phyloP scores from a whole-genome alignment of 2,888 invertebrate species.

The Aquatica leii region DNA sequence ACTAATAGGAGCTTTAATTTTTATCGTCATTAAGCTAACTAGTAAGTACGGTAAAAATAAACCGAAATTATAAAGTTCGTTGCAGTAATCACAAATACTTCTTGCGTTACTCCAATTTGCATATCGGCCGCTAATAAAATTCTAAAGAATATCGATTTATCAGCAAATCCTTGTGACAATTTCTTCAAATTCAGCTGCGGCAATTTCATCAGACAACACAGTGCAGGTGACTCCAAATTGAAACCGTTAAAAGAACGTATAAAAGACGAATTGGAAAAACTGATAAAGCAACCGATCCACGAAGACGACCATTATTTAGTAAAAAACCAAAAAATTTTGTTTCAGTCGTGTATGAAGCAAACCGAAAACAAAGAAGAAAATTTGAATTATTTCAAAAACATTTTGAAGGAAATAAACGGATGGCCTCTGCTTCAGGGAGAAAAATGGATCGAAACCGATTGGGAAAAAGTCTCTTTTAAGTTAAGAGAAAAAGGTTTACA shows the following conservation, averaged over 20 bases:
- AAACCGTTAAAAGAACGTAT: neutral
- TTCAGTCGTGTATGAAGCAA: slow-evolving; percentile 15
- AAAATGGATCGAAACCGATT: slow-evolving; percentile 72
- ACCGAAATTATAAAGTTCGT: too few relatives aligned
- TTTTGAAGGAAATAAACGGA: slow-evolving; percentile 72
- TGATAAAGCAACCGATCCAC: slow-evolving; percentile 43
- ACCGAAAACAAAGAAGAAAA: slow-evolving; percentile 2
- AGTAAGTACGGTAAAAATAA: neutral
- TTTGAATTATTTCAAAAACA: slow-evolving; percentile 16
- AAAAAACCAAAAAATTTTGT: slow-evolving; percentile 7
- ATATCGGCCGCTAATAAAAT: slow-evolving; percentile 77
- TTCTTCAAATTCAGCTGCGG: slow-evolving; percentile 82
- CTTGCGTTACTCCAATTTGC: slow-evolving; percentile 64
- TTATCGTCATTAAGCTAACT: neutral
- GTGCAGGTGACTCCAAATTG: slow-evolving; percentile 59
- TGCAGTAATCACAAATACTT: too few relatives aligned
- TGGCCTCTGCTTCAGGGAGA: slow-evolving; percentile 85
- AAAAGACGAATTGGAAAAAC: neutral
- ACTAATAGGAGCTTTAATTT: neutral
- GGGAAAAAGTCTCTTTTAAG: slow-evolving; percentile 79
- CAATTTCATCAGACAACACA: slow-evolving; percentile 69
- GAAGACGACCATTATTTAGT: slow-evolving; percentile 50
- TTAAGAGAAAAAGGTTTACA: slow-evolving; percentile 75
- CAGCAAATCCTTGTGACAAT: slow-evolving; percentile 78
- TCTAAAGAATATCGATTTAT: slow-evolving; percentile 71